Percentiles rank a stretch among this genome's conserved stretches.
phyloP scores from a whole-genome alignment of 2,888 invertebrate genomes.

The Salticus scenicus region DNA sequence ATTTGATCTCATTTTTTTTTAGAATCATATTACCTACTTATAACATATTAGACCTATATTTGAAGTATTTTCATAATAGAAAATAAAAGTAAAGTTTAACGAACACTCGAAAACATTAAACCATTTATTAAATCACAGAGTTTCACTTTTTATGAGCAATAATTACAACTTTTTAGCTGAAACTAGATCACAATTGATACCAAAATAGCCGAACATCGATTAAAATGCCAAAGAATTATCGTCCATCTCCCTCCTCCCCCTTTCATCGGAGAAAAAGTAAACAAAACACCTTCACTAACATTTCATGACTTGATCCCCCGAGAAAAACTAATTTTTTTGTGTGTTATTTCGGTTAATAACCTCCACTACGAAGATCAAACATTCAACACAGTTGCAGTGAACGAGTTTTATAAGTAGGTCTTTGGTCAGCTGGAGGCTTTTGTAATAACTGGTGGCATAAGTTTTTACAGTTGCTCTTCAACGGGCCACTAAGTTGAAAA shows the following conservation, averaged over 20 bases:
- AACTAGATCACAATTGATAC: background rate
- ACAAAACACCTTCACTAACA: background rate
- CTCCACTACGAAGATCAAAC: background rate
- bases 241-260: too few species aligned
- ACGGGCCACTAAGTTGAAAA: conserved; percentile 4
- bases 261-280: background rate
- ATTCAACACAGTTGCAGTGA: background rate
- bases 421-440: conserved; percentile 14
- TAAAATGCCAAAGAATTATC: too few species aligned
- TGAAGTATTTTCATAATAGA: too few species aligned
- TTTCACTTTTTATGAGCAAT: conserved; percentile 8
- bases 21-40: too few species aligned
- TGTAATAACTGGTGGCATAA: background rate
- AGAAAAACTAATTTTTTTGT: conserved; percentile 1
- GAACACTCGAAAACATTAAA: background rate
- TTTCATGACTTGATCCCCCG: background rate
- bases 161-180: background rate
- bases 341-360: conserved; percentile 13
- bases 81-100: too few species aligned
- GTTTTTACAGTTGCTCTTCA: background rate
- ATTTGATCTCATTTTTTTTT: too few species aligned
- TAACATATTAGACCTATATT: too few species aligned
- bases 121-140: background rate
- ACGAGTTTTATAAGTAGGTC: conserved; percentile 7
- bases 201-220: background rate